A percentile compares a stretch with the other conserved stretches of the same genome.
Evolutionary conservation across 2,113 vertebrate species (phyloP).

Genomic region (Prietella phreatophila): DNA sequence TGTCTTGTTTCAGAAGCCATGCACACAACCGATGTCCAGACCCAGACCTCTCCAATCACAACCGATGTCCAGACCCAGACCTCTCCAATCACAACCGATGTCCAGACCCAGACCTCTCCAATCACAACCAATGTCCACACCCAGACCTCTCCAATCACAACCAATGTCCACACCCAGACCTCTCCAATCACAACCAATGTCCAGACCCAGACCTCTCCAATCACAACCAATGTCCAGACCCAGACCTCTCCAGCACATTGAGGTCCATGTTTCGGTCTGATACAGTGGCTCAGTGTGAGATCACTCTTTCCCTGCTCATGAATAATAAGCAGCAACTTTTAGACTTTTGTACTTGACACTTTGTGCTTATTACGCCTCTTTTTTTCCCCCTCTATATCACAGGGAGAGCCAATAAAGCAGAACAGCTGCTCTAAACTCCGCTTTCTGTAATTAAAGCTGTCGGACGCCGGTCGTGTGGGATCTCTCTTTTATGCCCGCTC

Average conservation of each 20-base stretch:
- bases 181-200: too few species aligned
- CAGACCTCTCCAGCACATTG: neutral
- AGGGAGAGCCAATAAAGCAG: slow-evolving; percentile 11
- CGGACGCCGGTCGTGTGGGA: neutral
- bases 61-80: too few species aligned
- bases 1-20: neutral
- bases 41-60: too few species aligned
- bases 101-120: too few species aligned
- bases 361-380: slow-evolving; percentile 7
- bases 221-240: accelerated
- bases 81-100: too few species aligned
- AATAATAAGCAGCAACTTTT: slow-evolving; percentile 1
- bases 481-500: neutral
- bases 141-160: too few species aligned
- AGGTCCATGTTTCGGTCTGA: neutral
- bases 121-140: too few species aligned
- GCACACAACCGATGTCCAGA: neutral
- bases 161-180: too few species aligned
- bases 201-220: too few species aligned
- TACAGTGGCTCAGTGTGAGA: neutral
- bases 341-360: neutral
- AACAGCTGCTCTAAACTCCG: slow-evolving; percentile 7
- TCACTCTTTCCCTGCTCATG: neutral
- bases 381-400: neutral
- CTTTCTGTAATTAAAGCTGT: slow-evolving; percentile 30